phyloP scores from a whole-genome alignment of 2,113 vertebrate genomes.

The Lepidothrix coronata region DNA sequence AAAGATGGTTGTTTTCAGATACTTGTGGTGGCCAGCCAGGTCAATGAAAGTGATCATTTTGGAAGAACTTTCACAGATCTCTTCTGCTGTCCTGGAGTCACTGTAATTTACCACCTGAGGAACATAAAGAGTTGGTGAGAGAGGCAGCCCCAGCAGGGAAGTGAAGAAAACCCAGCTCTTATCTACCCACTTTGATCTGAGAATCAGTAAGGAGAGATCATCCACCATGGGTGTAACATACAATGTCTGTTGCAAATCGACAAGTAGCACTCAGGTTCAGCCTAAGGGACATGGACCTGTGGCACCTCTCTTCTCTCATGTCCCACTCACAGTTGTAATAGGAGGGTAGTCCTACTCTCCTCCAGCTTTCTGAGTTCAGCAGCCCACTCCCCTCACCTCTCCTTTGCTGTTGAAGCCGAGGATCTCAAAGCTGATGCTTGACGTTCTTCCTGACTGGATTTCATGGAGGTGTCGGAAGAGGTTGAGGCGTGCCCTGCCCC shows the following conservation, averaged over 20 bases:
- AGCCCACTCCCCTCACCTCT: slow-evolving; percentile 78
- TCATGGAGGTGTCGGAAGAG: slow-evolving; percentile 98
- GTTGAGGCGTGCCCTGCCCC: slow-evolving; percentile 94
- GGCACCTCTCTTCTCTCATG: background rate
- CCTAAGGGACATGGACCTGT: background rate
- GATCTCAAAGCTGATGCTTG: slow-evolving; percentile 99
- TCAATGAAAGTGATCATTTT: slow-evolving; percentile 99
- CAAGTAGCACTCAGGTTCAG: background rate
- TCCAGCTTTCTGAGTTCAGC: background rate
- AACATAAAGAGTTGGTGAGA: background rate
- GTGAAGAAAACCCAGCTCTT: background rate
- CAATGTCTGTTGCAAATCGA: background rate
- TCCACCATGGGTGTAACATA: background rate
- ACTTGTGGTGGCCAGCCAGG: slow-evolving; percentile 97
- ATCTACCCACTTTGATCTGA: background rate
- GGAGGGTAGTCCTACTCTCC: background rate
- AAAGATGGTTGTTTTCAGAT: slow-evolving; percentile 97
- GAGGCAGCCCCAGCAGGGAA: background rate
- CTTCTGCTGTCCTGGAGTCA: slow-evolving; percentile 94
- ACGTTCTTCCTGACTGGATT: slow-evolving; percentile 96
- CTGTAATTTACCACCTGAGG: slow-evolving; percentile 97
- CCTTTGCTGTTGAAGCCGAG: slow-evolving; percentile 97
- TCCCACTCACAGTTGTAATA: background rate
- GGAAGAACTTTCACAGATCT: slow-evolving; percentile 97
- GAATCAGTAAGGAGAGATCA: background rate